Base-by-base conservation (phyloP, 2,888 invertebrate species). In the Clepsis dumicolana region DNA sequence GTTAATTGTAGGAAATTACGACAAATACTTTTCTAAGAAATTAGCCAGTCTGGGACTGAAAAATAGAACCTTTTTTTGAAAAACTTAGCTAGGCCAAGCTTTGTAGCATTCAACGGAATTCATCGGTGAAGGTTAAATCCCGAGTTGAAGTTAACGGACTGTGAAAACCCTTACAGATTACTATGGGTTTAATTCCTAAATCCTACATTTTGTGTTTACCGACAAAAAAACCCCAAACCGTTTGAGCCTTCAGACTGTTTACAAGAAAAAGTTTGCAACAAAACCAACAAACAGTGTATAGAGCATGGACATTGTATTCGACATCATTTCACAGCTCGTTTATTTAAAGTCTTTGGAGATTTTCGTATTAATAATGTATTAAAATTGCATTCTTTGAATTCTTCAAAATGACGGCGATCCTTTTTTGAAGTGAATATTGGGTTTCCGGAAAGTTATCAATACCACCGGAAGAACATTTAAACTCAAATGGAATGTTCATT, bases 281-380 rank as follows among this genome's bases (percentile, higher is more conserved):
- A 50, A 50, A 32, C 24, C 21, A 29, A 44, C 64, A 68, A 68
- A 59, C 64, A 41, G 50, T 53, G 52, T 25, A 32, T 53, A 35
- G 64, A 41, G n/a, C 56, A 27, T 8, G 4, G 35, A 16, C 52
- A 78, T 83, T 81, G 77, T 78, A 35, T 60, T 60, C 67, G 44
- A 73, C 75, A 73, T 74, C 73, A 80, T 78, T 82, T 82, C 74
- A 78, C 80, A 79, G 77, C 72, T 77, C 76, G 72, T 77, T 81
- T 76, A 74, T 74, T 77, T 57, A 72, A 68, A 57, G 21, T 65
- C 60, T 53, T 63, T 63, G 41, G 14, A 59, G 53, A 25, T 57
- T 57, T 59, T 64, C 41, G 14, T 32, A 64, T 63, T 53, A 59
- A 32, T 63, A 41, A 16, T 32, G 52, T 38, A 64, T 64, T 53